These are phyloP conservation scores for Bryconaethiops microstoma DNA, from an alignment of 2,797 vertebrate species.

Conservation along the genomic window DNA sequence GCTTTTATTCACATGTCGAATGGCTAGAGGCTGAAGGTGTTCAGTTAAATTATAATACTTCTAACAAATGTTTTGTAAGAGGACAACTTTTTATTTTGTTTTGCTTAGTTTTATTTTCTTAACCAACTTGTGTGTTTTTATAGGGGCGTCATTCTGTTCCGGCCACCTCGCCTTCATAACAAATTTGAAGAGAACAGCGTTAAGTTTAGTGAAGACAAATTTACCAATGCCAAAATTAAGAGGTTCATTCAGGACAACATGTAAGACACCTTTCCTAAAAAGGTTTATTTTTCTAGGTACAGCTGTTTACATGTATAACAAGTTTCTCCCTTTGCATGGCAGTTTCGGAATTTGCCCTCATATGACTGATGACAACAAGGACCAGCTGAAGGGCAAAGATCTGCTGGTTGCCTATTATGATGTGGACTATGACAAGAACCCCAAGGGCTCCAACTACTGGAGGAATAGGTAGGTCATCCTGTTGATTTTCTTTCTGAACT, in stretches of 20 bases:
- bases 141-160: constrained; percentile 90
- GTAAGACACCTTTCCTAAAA: constrained; percentile 74
- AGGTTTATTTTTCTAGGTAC: neutral
- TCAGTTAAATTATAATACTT: neutral
- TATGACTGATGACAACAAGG: constrained; percentile 97
- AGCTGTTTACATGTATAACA: neutral
- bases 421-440: constrained; percentile 95
- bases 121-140: constrained; percentile 1
- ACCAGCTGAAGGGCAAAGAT: constrained; percentile 91
- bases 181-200: constrained; percentile 91
- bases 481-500: neutral
- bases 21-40: neutral
- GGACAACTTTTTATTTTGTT: no score
- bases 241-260: constrained; percentile 94
- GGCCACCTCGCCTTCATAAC: constrained; percentile 83
- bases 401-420: constrained; percentile 94
- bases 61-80: neutral
- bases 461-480: constrained; percentile 86
- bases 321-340: constrained; percentile 18
- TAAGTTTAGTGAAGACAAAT: constrained; percentile 83
- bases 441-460: constrained; percentile 99
- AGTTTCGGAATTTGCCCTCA: constrained; percentile 96
- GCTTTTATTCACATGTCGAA: constrained; percentile 1
- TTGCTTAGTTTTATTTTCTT: neutral
- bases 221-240: constrained; percentile 89